Evolutionary conservation across 1,140 invertebrate species (phyloP).

Genomic region (Thaumatotibia leucotreta): DNA sequence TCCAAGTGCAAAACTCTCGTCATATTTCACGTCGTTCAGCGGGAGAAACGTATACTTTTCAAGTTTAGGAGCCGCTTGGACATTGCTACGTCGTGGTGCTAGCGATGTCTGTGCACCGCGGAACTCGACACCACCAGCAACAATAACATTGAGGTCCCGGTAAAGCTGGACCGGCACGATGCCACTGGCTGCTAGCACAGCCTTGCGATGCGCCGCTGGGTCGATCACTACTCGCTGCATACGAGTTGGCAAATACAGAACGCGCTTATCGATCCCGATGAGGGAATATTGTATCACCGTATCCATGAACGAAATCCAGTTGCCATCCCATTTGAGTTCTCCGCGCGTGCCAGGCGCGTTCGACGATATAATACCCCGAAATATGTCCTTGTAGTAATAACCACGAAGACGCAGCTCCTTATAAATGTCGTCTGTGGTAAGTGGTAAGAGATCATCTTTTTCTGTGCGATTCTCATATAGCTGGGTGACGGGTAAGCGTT

Average conservation of each 20-base stretch:
- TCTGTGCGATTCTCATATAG: constrained; percentile 35
- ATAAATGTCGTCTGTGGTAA: constrained; percentile 91
- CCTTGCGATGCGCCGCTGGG: constrained; percentile 81
- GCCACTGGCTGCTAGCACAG: constrained; percentile 65
- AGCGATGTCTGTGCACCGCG: constrained; percentile 93
- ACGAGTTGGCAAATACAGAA: constrained; percentile 92
- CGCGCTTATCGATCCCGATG: constrained; percentile 84
- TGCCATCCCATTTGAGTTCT: constrained; percentile 87
- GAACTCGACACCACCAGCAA: constrained; percentile 92
- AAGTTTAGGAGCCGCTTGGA: constrained; percentile 85
- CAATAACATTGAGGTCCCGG: constrained; percentile 84
- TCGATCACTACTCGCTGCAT: constrained; percentile 90
- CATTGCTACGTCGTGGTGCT: constrained; percentile 87
- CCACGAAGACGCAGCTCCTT: constrained; percentile 95
- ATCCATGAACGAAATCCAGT: constrained; percentile 96
- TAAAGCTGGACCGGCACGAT: constrained; percentile 84
- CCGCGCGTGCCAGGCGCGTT: constrained; percentile 83
- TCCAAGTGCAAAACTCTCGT: constrained; percentile 79
- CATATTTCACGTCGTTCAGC: constrained; percentile 79
- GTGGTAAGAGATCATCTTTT: constrained; percentile 75
- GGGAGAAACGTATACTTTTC: constrained; percentile 92
- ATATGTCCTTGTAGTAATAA: constrained; percentile 94
- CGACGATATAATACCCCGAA: constrained; percentile 86
- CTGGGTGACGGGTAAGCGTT: constrained; percentile 77
- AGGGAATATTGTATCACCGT: constrained; percentile 96